These are phyloP conservation scores for Proisotoma minuta DNA, from an alignment of 2,888 invertebrate genomes.

Conservation along the genomic window DNA sequence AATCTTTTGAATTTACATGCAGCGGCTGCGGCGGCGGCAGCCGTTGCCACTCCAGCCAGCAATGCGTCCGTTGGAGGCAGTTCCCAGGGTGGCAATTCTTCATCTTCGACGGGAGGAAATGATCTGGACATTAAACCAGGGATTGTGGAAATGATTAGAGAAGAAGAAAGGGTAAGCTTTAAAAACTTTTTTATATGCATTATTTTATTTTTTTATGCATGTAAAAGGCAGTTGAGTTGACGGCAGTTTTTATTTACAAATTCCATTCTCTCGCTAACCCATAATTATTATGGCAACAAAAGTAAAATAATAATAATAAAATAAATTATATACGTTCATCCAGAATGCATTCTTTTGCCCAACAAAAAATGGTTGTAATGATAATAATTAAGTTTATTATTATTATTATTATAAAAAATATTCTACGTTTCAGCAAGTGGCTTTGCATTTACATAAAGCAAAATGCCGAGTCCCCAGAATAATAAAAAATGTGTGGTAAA, in stretches of 20 bases:
- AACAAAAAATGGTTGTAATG: too few species aligned
- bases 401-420: too few species aligned
- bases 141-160: slow-evolving; percentile 93
- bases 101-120: slow-evolving; percentile 54
- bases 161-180: slow-evolving; percentile 87
- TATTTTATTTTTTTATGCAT: neutral
- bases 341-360: too few species aligned
- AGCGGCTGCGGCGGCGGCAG: slow-evolving; percentile 37
- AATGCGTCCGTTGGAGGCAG: slow-evolving; percentile 14
- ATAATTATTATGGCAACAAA: too few species aligned
- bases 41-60: slow-evolving; percentile 30
- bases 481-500: too few species aligned
- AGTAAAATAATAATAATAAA: too few species aligned
- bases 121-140: slow-evolving; percentile 90
- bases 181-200: neutral
- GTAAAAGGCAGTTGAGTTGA: neutral
- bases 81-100: slow-evolving; percentile 20
- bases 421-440: too few species aligned
- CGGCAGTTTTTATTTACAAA: slow-evolving; percentile 26
- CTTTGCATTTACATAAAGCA: too few species aligned
- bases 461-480: too few species aligned
- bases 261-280: slow-evolving; percentile 24
- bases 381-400: too few species aligned
- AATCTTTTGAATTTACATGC: slow-evolving; percentile 42
- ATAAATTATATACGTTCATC: too few species aligned